Evolutionary conservation across 1,140 invertebrate genomes (phyloP), one percentile per base, ranked within the genome.

Genomic region (Goniozus legneri): DNA sequence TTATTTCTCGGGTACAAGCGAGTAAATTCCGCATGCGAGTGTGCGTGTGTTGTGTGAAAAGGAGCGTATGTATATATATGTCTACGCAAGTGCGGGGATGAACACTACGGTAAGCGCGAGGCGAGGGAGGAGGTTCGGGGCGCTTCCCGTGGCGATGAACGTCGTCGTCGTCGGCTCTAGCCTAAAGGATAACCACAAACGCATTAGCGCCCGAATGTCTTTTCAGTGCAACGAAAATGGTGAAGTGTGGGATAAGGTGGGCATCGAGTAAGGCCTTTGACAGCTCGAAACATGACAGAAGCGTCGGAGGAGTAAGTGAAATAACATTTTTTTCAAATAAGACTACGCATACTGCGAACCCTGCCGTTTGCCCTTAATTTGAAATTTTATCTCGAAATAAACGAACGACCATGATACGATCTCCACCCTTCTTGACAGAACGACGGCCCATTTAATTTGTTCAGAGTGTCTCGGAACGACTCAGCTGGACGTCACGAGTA

Each of bases 221-320:
- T 70, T 68, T 72, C 73, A 68, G 74, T 70, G 68, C 65, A 56
- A 72, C 66, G 60, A 78, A 74, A 76, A 78, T 78, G 74, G 62
- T 73, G 70, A 69, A 67, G 60, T 72, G 56, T 69, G 68, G 62
- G 54, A 64, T 53, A 67, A 66, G 68, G 69, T 70, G 67, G 70
- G 62, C 57, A 65, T 70, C 58, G 67, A 73, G 65, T 76, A 73
- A 70, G 66, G 58, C 63, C 54, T 65, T 68, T 57, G 62, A 62
- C 56, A 69, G 62, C 52, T 65, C 64, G 52, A 74, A 75, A 57
- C 66, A 78, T 77, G 76, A 76, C 75, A 76, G 76, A 78, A 63
- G 63, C 69, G 62, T 69, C 64, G 54, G 76, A 78, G 58, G 73
- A 77, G 76, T 78, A 61, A 78, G 76, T 77, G 65, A 48, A 57